Evolutionary conservation across 1,140 invertebrate species (phyloP).

Genomic region (Rhizoglyphus robini): DNA sequence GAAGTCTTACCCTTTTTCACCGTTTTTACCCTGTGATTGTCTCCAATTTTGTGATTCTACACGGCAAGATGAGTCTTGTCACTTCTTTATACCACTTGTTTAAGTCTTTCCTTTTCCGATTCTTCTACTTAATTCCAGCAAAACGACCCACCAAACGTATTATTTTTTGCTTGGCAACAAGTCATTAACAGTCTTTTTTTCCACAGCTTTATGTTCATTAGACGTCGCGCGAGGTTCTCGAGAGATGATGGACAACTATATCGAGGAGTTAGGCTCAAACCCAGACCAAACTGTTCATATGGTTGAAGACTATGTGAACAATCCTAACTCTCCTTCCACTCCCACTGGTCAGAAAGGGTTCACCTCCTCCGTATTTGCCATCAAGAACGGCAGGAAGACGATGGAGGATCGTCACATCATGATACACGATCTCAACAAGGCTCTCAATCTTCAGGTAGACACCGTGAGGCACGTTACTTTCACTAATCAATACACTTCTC

Average conservation of each 20-base stretch:
- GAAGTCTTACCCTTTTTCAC: too few relatives aligned
- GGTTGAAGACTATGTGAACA: background rate
- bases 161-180: too few relatives aligned
- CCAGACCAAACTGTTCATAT: conserved; percentile 39
- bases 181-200: too few relatives aligned
- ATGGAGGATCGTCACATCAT: conserved; percentile 77
- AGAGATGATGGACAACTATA: conserved; percentile 55
- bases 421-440: conserved; percentile 41
- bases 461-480: background rate
- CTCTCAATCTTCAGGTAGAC: conserved; percentile 37
- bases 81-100: background rate
- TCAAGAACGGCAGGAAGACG: conserved; percentile 58
- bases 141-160: too few relatives aligned
- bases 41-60: too few relatives aligned
- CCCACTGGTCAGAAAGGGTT: conserved; percentile 9
- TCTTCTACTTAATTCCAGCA: too few relatives aligned
- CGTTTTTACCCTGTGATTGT: too few relatives aligned
- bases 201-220: background rate
- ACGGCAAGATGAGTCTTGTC: background rate
- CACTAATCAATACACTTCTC: background rate
- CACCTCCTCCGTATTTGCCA: conserved; percentile 44
- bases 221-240: conserved; percentile 42
- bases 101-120: background rate
- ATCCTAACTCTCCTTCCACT: conserved; percentile 20
- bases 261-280: conserved; percentile 50